phyloP scores from a whole-genome alignment of 2,797 vertebrate species.

The Semaprochilodus insignis region DNA sequence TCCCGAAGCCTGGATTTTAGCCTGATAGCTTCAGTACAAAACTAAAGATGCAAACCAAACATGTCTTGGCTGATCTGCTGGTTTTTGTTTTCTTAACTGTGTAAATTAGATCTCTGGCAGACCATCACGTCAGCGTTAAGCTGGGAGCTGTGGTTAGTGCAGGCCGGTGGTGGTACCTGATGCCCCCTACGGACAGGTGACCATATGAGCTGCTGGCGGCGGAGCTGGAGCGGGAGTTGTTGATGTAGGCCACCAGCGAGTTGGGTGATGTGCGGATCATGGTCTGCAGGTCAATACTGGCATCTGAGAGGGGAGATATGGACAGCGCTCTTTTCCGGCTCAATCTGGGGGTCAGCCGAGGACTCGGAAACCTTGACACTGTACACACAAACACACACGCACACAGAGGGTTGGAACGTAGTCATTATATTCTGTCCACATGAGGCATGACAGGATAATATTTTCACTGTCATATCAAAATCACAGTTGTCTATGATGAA shows the following conservation, averaged over 20 bases:
- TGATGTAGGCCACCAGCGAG: conserved; percentile 89
- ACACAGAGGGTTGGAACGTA: neutral
- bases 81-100: too few species aligned
- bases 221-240: conserved; percentile 88
- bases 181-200: conserved; percentile 85
- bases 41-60: too few species aligned
- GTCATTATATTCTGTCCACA: neutral
- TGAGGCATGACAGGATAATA: neutral
- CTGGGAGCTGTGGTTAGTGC: neutral
- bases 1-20: too few species aligned
- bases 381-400: conserved; percentile 40
- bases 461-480: neutral
- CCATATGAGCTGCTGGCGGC: conserved; percentile 88
- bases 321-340: conserved; percentile 87
- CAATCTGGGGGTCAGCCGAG: conserved; percentile 82
- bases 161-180: conserved; percentile 76
- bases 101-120: too few species aligned
- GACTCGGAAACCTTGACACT: conserved; percentile 87
- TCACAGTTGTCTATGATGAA: neutral
- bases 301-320: conserved; percentile 87
- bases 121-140: too few species aligned
- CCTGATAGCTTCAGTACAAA: too few species aligned
- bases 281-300: conserved; percentile 90
- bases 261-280: conserved; percentile 90
- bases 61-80: too few species aligned